Percentiles rank a stretch among this genome's conserved stretches.
Evolutionary conservation across 2,113 vertebrate genomes (phyloP).

Genomic region (Lampris megalopsis): DNA sequence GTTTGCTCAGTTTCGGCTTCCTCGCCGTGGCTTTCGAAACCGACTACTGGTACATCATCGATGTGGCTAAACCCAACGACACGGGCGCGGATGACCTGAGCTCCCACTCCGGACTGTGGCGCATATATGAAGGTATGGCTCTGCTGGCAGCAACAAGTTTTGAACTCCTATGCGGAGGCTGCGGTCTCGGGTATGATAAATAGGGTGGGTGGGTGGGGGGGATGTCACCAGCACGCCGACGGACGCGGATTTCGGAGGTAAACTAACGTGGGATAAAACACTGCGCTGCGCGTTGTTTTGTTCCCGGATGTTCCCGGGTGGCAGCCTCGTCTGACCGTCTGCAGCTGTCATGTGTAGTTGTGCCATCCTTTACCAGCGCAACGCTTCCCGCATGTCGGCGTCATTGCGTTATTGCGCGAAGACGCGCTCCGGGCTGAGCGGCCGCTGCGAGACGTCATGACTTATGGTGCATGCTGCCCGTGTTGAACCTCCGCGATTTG

Average conservation of each 20-base stretch:
- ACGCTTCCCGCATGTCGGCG: background rate
- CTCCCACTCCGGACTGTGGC: conserved; percentile 82
- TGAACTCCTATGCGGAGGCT: background rate
- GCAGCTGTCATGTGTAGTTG: too few relatives aligned
- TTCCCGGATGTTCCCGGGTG: too few relatives aligned
- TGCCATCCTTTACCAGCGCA: too few relatives aligned
- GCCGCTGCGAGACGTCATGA: too few relatives aligned
- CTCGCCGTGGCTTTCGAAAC: conserved; percentile 81
- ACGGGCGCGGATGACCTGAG: conserved; percentile 70
- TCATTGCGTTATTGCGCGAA: background rate
- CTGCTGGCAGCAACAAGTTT: background rate
- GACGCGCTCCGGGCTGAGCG: background rate
- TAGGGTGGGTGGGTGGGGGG: too few relatives aligned
- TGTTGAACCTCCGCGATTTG: too few relatives aligned
- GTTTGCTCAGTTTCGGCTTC: conserved; percentile 82
- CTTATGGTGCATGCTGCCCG: background rate
- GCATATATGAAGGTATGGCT: conserved; percentile 76
- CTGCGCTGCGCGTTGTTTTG: too few relatives aligned
- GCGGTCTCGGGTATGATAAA: background rate
- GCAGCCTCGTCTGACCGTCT: too few relatives aligned
- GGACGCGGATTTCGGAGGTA: too few relatives aligned
- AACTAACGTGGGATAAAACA: too few relatives aligned
- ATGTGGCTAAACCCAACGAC: conserved; percentile 76
- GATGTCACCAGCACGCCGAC: too few relatives aligned
- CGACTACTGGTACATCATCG: conserved; percentile 87